phyloP scores from a whole-genome alignment of 2,113 vertebrate species.

The Microcebus murinus region DNA sequence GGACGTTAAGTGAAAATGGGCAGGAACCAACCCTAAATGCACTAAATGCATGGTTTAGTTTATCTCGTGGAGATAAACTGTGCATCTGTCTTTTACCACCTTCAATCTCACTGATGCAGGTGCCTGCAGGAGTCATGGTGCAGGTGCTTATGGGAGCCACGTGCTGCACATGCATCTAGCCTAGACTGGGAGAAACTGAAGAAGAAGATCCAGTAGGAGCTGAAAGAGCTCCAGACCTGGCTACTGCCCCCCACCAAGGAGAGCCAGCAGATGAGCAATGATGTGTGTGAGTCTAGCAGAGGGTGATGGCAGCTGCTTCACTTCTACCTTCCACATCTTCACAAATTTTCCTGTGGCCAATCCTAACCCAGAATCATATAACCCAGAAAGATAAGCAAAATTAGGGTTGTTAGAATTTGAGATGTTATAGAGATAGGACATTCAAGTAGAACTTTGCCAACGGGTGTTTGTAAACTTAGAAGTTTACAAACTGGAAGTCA shows the following conservation, averaged over 20 bases:
- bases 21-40: background rate
- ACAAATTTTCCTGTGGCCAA: background rate
- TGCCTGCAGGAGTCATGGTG: background rate
- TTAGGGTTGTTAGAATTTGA: background rate
- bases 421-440: background rate
- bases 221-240: background rate
- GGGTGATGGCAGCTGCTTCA: background rate
- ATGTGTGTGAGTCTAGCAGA: background rate
- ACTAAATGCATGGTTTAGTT: too few species aligned
- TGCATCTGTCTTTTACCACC: background rate
- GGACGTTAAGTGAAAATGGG: background rate
- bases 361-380: background rate
- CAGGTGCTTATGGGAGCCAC: background rate
- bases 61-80: background rate
- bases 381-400: background rate
- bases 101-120: background rate
- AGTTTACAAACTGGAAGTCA: background rate
- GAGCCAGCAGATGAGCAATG: background rate
- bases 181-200: background rate
- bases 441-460: conserved; percentile 1
- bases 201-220: background rate
- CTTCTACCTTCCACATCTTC: background rate
- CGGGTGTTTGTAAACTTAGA: background rate
- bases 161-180: background rate
- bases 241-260: background rate